Conservation (phyloP, 23 tunicate genomes). For the Phallusia fumigata region DNA sequence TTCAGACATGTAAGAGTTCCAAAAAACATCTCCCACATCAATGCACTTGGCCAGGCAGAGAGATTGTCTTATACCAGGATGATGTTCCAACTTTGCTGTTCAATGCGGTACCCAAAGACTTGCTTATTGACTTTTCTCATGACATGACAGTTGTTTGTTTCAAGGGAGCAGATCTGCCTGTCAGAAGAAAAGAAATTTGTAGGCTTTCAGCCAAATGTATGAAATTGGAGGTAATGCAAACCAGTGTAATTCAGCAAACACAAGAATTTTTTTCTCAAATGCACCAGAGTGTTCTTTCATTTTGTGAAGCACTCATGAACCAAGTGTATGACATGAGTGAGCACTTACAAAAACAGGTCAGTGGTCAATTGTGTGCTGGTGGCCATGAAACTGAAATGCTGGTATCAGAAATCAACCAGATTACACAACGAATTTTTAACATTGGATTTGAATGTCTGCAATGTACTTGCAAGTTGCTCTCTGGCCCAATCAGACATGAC, state of each 20-base stretch:
- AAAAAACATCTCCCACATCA: neutral
- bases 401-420: slow-evolving; percentile 38
- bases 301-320: slow-evolving; percentile 14
- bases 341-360: slow-evolving; percentile 28
- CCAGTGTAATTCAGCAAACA: slow-evolving; percentile 16
- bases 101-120: neutral
- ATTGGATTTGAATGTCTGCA: slow-evolving; percentile 74
- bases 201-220: neutral
- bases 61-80: neutral
- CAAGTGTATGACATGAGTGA: slow-evolving; percentile 36
- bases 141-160: slow-evolving; percentile 33
- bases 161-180: slow-evolving; percentile 25
- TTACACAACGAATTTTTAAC: slow-evolving; percentile 78
- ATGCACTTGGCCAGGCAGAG: neutral
- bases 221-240: slow-evolving; percentile 37
- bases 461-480: neutral
- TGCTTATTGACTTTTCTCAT: slow-evolving; percentile 1
- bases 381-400: slow-evolving; percentile 18
- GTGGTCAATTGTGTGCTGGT: slow-evolving; percentile 20
- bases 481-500: slow-evolving; percentile 34
- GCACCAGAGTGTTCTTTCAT: slow-evolving; percentile 19
- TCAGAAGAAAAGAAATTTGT: slow-evolving; percentile 24
- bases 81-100: neutral
- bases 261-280: slow-evolving; percentile 7
- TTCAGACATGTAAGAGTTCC: neutral